phyloP scores from a whole-genome alignment of 2,113 vertebrate species.

The Phainopepla nitens region DNA sequence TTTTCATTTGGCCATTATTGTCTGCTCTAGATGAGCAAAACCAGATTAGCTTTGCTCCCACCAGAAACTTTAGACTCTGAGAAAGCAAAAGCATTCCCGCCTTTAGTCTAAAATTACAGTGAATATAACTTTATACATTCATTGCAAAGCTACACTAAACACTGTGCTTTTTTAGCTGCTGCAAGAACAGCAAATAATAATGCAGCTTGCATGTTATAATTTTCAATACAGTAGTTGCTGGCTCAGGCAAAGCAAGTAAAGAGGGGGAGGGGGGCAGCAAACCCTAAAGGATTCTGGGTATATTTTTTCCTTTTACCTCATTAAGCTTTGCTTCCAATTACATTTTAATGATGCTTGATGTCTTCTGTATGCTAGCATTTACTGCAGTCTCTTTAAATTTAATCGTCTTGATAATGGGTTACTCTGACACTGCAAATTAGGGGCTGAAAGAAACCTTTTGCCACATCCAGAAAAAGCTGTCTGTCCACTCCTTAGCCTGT shows the following conservation, averaged over 20 bases:
- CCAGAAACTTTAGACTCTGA: not conserved
- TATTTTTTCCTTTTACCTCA: conserved; percentile 70
- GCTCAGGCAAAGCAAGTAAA: not conserved
- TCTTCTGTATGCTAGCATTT: conserved; percentile 74
- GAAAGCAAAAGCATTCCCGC: not conserved
- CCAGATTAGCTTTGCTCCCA: not conserved
- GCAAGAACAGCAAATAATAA: conserved; percentile 10
- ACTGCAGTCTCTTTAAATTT: conserved; percentile 80
- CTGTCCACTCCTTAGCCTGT: not conserved
- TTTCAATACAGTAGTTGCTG: not conserved
- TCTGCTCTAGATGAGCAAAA: not conserved
- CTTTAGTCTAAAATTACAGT: not conserved
- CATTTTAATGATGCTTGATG: conserved; percentile 77
- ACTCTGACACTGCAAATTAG: conserved; percentile 75
- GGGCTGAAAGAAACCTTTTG: conserved; percentile 66
- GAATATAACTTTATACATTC: not conserved
- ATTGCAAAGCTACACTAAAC: not conserved
- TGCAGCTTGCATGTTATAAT: conserved; percentile 14
- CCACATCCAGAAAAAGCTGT: conserved; percentile 43
- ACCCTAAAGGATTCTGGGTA: conserved; percentile 41
- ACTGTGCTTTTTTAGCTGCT: not conserved
- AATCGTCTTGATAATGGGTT: conserved; percentile 76
- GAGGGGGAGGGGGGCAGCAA: not conserved
- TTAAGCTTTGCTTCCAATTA: conserved; percentile 79
- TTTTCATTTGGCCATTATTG: not conserved